Conservation (phyloP, 2,797 vertebrate species). For the Liasis olivaceus region DNA sequence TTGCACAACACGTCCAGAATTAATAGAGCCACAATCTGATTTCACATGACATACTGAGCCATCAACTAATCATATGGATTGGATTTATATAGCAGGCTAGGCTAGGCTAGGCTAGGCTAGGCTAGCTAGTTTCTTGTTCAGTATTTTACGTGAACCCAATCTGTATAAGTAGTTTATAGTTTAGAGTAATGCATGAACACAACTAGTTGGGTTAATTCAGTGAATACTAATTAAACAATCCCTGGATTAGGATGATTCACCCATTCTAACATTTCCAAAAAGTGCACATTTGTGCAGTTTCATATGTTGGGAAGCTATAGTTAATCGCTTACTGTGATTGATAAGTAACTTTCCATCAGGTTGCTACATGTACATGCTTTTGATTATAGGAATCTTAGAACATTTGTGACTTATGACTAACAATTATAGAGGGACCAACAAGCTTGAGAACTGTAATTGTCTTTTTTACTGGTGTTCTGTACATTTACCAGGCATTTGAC, state of each 20-base stretch:
- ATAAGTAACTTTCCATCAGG: not conserved
- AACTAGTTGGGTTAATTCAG: not conserved
- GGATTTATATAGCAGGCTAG: not conserved
- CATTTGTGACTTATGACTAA: not conserved
- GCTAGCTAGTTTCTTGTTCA: not conserved
- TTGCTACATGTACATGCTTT: not conserved
- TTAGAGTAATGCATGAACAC: not conserved
- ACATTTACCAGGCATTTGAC: not conserved
- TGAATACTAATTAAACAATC: not conserved
- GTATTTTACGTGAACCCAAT: not conserved
- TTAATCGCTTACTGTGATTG: not conserved
- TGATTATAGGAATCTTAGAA: not conserved
- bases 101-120: not conserved
- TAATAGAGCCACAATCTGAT: not conserved
- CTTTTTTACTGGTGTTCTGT: not conserved
- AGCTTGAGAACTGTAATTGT: not conserved
- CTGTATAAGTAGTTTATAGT: not conserved
- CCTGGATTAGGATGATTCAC: not conserved
- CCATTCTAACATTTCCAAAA: not conserved
- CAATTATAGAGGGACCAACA: not conserved
- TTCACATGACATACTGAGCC: not conserved
- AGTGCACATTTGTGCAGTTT: not conserved
- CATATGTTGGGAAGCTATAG: not conserved
- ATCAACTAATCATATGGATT: not conserved
- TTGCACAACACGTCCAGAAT: not conserved